Base-by-base conservation (phyloP, 1,140 invertebrate species). In the Argopecten irradians region DNA sequence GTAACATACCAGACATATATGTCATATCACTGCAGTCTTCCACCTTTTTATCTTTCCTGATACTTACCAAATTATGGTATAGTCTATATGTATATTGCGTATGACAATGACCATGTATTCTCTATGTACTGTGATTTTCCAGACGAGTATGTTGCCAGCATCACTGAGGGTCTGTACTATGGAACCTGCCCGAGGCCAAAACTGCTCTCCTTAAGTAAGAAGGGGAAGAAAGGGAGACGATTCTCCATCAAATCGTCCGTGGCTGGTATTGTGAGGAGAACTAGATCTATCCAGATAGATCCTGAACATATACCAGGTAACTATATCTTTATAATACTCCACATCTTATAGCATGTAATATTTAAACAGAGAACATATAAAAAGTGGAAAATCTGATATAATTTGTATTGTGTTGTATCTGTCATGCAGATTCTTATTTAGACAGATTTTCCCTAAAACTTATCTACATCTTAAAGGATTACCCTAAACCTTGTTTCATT, bases 251-350 rank as follows among this genome's bases (percentile, higher is more conserved):
- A 88, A 46, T 88, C 84, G 33, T 88, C 92, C 19, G 92, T 94
- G 0, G 89, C 91, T 83, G 94, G 94, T 22, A 94, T 94, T 85
- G 92, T 94, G 9, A 84, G 92, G 88, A 89, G 94, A 82, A 93
- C 94, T n/a, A 92, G 93, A 16, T 94, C 93, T 22, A 95, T 95
- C 39, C 92, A 93, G 84, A 92, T 95, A 13, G 92, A 94, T 71
- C 90, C 93, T 16, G 92, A 93, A 32, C 91, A 94, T 41, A 82
- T 93, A 28, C 89, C 91, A 93, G 94, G 94, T 94, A 92, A 87
- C 32, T 84, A 14, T 71, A 1, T 28, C 55, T n/a, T 71, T 28
- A 8, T 16, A 3, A 55, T 55, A 11, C 22, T 55, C 22, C 3
- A 19, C 14, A 19, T 19, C 43, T 55, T 11, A 55, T 55, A 19